Percentiles rank a stretch among this genome's conserved stretches.
Evolutionary conservation across 2,113 vertebrate species (phyloP).

Genomic region (Gyps fulvus): DNA sequence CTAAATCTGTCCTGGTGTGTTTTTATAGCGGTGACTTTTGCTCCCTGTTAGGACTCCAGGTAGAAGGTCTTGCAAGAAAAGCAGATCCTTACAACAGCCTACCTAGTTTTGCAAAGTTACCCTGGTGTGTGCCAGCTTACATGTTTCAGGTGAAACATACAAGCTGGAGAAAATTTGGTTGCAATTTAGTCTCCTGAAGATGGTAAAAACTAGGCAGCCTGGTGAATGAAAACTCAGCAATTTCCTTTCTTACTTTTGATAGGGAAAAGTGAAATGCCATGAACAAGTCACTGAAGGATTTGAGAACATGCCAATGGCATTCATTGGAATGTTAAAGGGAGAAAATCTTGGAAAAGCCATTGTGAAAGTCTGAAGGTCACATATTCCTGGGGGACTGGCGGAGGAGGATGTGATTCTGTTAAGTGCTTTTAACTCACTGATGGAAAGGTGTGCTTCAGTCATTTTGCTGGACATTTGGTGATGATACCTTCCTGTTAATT

Average conservation of each 20-base stretch:
- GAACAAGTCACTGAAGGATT: slow-evolving; percentile 85
- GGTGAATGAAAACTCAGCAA: background rate
- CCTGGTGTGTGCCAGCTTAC: background rate
- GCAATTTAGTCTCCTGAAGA: background rate
- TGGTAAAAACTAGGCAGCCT: background rate
- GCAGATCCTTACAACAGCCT: background rate
- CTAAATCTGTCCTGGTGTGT: background rate
- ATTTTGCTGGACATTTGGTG: background rate
- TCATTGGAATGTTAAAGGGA: slow-evolving; percentile 85
- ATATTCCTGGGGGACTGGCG: rapidly evolving
- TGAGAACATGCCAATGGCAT: slow-evolving; percentile 87
- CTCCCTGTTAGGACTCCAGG: background rate
- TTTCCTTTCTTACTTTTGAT: background rate
- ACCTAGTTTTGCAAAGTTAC: background rate
- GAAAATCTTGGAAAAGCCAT: slow-evolving; percentile 86
- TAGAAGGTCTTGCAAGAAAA: background rate
- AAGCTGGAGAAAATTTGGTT: background rate
- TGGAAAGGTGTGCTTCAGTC: background rate
- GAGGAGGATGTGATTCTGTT: background rate
- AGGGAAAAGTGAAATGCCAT: slow-evolving; percentile 81
- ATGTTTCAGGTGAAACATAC: background rate
- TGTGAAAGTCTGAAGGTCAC: slow-evolving; percentile 72
- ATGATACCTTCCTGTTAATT: background rate
- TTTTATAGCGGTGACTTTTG: background rate
- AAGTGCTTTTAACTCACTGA: background rate